phyloP scores from a whole-genome alignment of 2,797 vertebrate species.

The Sciurus carolinensis region DNA sequence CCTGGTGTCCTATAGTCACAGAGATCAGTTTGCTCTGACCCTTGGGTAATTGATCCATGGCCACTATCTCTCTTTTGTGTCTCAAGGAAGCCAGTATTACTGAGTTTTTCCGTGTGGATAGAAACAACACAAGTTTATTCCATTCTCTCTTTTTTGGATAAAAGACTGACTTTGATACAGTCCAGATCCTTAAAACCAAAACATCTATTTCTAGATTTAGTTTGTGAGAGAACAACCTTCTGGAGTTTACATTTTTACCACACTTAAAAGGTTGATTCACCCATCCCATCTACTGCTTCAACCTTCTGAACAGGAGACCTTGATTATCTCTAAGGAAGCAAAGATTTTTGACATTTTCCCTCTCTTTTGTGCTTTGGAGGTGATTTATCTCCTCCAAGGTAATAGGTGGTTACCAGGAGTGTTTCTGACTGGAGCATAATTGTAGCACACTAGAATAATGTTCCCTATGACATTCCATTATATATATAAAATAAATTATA shows the following conservation, averaged over 20 bases:
- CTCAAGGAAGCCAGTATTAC: neutral
- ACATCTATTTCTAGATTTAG: slow-evolving; percentile 22
- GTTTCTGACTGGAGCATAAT: neutral
- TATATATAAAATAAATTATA: too few species aligned
- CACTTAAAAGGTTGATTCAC: neutral
- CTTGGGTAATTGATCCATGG: neutral
- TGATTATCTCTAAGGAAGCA: neutral
- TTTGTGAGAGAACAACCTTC: neutral
- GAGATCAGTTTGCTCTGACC: neutral
- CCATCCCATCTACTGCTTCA: neutral
- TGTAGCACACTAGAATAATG: neutral
- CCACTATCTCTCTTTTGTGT: neutral
- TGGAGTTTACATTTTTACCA: neutral
- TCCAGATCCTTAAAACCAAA: slow-evolving; percentile 3
- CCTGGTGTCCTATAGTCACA: neutral
- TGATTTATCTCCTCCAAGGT: neutral
- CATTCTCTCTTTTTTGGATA: neutral
- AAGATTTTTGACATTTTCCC: neutral
- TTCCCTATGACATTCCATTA: neutral
- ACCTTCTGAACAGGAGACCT: neutral
- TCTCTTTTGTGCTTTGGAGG: neutral
- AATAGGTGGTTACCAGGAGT: neutral
- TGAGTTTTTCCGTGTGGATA: neutral
- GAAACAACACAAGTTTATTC: neutral
- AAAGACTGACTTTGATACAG: neutral